Percentiles rank a stretch among this genome's conserved stretches.
Evolutionary conservation across 2,797 vertebrate genomes (phyloP).

Genomic region (Tokudaia tokunoshimensis): DNA sequence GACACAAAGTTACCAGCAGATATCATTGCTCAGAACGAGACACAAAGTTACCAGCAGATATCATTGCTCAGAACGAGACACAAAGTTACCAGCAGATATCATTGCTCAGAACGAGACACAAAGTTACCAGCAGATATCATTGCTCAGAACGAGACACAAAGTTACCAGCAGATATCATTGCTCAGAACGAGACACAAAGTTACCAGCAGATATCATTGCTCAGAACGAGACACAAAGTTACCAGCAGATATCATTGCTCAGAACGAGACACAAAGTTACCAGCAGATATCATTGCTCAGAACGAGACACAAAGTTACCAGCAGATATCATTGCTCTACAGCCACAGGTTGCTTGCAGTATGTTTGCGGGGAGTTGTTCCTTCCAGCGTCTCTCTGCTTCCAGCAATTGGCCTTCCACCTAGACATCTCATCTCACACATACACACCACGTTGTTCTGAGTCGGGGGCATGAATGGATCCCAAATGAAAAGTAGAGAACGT

Average conservation of each 20-base stretch:
- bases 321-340: neutral
- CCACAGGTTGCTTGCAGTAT: neutral
- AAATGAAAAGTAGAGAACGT: neutral
- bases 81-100: neutral
- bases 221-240: neutral
- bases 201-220: neutral
- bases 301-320: no score
- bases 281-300: no score
- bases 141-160: no score
- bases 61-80: neutral
- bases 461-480: neutral
- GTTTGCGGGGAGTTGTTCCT: neutral
- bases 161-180: no score
- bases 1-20: neutral
- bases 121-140: no score
- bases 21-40: neutral
- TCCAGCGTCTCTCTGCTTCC: neutral
- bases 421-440: neutral
- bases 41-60: neutral
- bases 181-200: neutral
- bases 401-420: neutral
- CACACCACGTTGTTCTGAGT: neutral
- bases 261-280: neutral
- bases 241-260: neutral
- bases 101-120: no score